Evolutionary conservation across 1,140 invertebrate genomes (phyloP), one percentile per base, ranked within the genome.

Genomic region (Cydia amplana): DNA sequence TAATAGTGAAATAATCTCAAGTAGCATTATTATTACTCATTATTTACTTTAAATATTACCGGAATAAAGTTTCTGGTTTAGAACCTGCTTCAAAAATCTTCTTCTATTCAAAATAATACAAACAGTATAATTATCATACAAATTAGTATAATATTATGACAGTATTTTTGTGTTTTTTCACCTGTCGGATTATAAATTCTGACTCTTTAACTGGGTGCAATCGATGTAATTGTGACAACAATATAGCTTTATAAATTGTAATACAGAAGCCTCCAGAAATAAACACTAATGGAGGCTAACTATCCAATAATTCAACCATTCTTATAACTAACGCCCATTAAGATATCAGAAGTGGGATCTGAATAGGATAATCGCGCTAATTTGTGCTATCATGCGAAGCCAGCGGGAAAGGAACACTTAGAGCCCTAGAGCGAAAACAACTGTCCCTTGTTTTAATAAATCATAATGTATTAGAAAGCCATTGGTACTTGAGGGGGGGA

Each of bases 391-490:
- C 32, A 65, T 36, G 28, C 65, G 32, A 18, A 18, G 65, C 65
- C 65, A 5, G 6, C 16, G 65, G 65, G 65, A 70, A 32, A 70
- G 32, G 14, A 40, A 10, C 65, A 40, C 28, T 70, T 70, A 36
- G n/a, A n/a, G 65, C n/a, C 65, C 65, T 32, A 36, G 64, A 28
- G 65, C 65, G 65, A 36, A 36, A 70, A 36, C 65, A 70, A 36
- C 65, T 70, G 65, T 70, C 65, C 65, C 65, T 70, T 70, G 65
- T 70, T 70, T 70, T 70, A 36, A 60, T 60, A 60, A 70, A 36
- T 36, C 65, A 70, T 70, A 18, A 70, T 43, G 65, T 40, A 70
- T 70, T 70, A 36, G 65, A 36, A 70, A 70, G 65, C 28, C 43
- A 70, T 40, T 70, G 25, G 32, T 36, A 23, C n/a, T 36, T 70